phyloP scores from a whole-genome alignment of 2,113 vertebrate genomes.

The Percopsis transmontana region DNA sequence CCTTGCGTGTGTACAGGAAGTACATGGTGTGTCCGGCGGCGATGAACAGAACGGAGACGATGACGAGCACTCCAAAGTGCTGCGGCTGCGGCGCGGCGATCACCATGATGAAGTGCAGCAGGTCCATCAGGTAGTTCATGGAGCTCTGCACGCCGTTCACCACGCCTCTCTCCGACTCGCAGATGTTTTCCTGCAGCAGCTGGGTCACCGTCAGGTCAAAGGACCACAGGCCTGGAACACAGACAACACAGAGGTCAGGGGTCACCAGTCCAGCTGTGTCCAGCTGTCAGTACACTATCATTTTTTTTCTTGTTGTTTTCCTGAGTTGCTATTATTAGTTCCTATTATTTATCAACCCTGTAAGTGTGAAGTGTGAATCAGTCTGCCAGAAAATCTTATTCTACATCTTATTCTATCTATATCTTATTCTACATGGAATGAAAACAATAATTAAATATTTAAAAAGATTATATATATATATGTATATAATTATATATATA shows the following conservation, averaged over 20 bases:
- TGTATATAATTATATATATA: too few species aligned
- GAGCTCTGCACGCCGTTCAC: conserved; percentile 82
- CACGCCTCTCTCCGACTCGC: conserved; percentile 77
- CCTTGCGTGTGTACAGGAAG: conserved; percentile 79
- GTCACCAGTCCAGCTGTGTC: conserved; percentile 4
- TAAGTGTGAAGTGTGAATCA: too few species aligned
- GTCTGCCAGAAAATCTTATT: too few species aligned
- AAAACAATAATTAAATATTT: too few species aligned
- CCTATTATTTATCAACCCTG: too few species aligned
- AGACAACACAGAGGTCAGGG: conserved; percentile 12
- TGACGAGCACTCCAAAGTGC: conserved; percentile 74
- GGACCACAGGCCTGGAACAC: conserved; percentile 76
- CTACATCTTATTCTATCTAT: too few species aligned
- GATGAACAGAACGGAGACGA: conserved; percentile 82
- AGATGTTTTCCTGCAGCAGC: conserved; percentile 80
- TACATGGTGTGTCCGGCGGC: conserved; percentile 77
- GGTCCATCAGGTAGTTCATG: conserved; percentile 83
- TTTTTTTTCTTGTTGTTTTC: too few species aligned
- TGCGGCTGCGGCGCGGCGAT: conserved; percentile 75
- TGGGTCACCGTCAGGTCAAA: conserved; percentile 81
- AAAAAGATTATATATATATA: too few species aligned
- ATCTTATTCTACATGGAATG: too few species aligned
- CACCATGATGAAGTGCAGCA: conserved; percentile 79
- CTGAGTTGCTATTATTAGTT: too few species aligned
- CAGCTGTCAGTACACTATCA: too few species aligned